A percentile compares a stretch with the other conserved stretches of the same genome.
These are phyloP conservation scores for Cryptophagus acutangulus DNA, from an alignment of 2,888 invertebrate species.

Conservation along the genomic window DNA sequence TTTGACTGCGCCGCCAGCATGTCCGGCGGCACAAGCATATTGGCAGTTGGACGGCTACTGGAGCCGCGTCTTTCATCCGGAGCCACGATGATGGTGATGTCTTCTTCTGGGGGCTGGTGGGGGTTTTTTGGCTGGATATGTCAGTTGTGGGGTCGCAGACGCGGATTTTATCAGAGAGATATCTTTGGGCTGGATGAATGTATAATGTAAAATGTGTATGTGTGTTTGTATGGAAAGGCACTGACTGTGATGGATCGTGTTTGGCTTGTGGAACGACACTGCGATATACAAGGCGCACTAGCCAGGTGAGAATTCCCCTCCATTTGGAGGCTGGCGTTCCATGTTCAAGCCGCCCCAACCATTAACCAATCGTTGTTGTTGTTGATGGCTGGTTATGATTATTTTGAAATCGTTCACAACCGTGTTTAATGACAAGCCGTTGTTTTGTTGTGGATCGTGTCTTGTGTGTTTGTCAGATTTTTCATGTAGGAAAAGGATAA, in stretches of 20 bases:
- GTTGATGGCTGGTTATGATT: constrained; percentile 18
- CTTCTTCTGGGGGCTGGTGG: constrained; percentile 19
- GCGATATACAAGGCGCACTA: constrained; percentile 25
- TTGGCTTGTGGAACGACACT: constrained; percentile 38
- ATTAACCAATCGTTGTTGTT: constrained; percentile 29
- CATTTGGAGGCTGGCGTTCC: constrained; percentile 31
- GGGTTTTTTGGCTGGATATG: constrained; percentile 17
- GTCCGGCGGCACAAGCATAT: constrained; percentile 86
- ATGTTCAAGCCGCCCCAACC: constrained; percentile 32
- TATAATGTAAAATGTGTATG: no score
- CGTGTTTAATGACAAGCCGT: constrained; percentile 19
- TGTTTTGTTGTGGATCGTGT: constrained; percentile 6
- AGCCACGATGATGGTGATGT: constrained; percentile 33
- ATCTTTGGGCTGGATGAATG: neutral
- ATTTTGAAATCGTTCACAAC: constrained; percentile 15
- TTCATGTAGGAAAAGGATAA: no score
- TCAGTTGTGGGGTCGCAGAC: constrained; percentile 9
- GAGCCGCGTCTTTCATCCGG: constrained; percentile 36
- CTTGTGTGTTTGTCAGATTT: neutral
- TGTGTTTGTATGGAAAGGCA: no score
- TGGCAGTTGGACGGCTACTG: constrained; percentile 42
- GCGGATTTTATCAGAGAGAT: neutral
- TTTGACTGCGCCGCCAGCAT: constrained; percentile 93
- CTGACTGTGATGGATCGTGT: constrained; percentile 39
- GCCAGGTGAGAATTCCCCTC: constrained; percentile 39